A percentile compares a stretch with the other conserved stretches of the same genome.
These are phyloP conservation scores for Neosalanx taihuensis DNA, from an alignment of 2,797 vertebrate genomes.

Conservation along the genomic window DNA sequence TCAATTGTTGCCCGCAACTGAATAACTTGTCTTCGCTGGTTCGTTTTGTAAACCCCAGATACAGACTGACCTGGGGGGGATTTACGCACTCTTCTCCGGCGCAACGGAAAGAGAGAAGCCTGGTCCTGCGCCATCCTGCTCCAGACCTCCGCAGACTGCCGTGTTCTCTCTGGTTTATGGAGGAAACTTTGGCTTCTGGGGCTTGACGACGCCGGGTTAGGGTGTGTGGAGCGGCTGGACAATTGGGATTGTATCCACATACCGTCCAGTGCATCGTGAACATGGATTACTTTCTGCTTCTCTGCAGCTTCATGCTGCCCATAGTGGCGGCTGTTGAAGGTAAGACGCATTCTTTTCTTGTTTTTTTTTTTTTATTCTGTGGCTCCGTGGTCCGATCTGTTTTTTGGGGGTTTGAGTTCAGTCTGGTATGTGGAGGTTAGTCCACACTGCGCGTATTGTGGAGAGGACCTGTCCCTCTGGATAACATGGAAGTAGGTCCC, in stretches of 20 bases:
- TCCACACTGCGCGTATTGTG: background rate
- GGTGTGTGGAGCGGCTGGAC: conserved; percentile 56
- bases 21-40: conserved; percentile 56
- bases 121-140: conserved; percentile 15
- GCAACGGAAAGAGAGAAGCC: conserved; percentile 44
- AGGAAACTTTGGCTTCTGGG: conserved; percentile 55
- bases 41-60: conserved; percentile 31
- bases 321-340: conserved; percentile 75
- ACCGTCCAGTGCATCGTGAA: conserved; percentile 73
- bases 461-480: conserved; percentile 10
- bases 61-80: conserved; percentile 41
- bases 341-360: conserved; percentile 54
- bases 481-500: background rate
- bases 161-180: conserved; percentile 55
- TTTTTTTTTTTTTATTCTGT: no score
- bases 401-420: background rate
- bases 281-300: conserved; percentile 83
- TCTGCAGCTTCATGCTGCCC: conserved; percentile 76
- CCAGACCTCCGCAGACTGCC: conserved; percentile 3
- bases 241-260: conserved; percentile 68
- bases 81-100: conserved; percentile 40
- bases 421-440: background rate
- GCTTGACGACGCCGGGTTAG: conserved; percentile 61
- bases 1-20: conserved; percentile 52
- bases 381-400: no score